Conservation (phyloP, 1,140 invertebrate species). For the Lysiphlebus fabarum region DNA sequence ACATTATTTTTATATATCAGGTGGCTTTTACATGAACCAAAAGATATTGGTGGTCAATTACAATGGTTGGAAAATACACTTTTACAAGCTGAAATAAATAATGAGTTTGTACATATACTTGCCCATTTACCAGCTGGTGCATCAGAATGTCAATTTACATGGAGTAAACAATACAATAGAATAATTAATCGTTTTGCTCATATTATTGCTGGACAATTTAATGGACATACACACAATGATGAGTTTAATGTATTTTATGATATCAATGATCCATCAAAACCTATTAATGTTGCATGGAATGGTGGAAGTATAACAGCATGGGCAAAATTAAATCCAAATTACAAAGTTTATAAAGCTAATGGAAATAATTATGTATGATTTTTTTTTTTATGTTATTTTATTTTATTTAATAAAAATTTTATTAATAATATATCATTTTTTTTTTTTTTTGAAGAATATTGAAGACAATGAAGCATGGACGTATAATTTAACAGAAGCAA, state of each 20-base stretch:
- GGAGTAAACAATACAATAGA: constrained; percentile 65
- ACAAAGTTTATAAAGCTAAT: constrained; percentile 71
- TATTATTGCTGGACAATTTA: constrained; percentile 74
- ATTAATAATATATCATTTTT: neutral
- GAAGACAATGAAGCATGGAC: constrained; percentile 70
- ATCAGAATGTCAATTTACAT: constrained; percentile 65
- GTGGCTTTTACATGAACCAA: constrained; percentile 62
- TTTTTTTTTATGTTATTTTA: neutral
- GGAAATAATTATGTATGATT: constrained; percentile 60
- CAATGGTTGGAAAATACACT: constrained; percentile 73
- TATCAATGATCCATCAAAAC: constrained; percentile 45
- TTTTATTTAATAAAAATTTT: constrained; percentile 5
- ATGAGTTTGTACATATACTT: constrained; percentile 78
- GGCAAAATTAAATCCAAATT: constrained; percentile 73
- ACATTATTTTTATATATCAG: constrained; percentile 32
- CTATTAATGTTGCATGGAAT: constrained; percentile 72
- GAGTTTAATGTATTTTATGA: constrained; percentile 69
- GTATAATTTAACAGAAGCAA: constrained; percentile 75
- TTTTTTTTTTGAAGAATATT: constrained; percentile 57
- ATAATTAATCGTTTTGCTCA: constrained; percentile 61
- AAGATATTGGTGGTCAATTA: constrained; percentile 66
- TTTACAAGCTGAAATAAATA: constrained; percentile 65
- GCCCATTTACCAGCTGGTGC: constrained; percentile 77
- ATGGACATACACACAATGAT: constrained; percentile 77
- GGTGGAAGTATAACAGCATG: constrained; percentile 72